Conservation (phyloP, 2,797 vertebrate genomes). For the Bradypodion ventrale region DNA sequence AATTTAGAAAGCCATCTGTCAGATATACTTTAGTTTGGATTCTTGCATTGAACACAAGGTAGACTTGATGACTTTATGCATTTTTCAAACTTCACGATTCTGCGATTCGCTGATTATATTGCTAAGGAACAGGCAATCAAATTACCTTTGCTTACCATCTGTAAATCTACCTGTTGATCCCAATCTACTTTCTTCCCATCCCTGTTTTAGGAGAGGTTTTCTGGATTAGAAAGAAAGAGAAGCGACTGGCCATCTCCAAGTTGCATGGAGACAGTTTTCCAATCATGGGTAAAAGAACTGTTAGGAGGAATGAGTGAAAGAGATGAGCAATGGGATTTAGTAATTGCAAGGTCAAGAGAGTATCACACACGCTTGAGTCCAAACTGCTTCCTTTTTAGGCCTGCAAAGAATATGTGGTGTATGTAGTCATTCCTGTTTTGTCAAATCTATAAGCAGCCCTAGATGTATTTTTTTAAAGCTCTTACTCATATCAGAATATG, state of each 20-base stretch:
- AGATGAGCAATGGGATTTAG: slow-evolving; percentile 24
- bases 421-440: slow-evolving; percentile 52
- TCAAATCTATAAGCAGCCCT: slow-evolving; percentile 56
- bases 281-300: background rate
- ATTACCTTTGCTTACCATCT: background rate
- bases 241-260: background rate
- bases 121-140: background rate
- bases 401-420: slow-evolving; percentile 52
- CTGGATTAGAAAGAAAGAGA: background rate
- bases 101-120: background rate
- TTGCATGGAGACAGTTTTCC: background rate
- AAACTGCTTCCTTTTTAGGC: slow-evolving; percentile 47
- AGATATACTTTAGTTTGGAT: too few relatives aligned
- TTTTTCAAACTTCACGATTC: too few relatives aligned
- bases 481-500: slow-evolving; percentile 66
- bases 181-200: background rate
- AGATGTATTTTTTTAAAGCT: slow-evolving; percentile 57
- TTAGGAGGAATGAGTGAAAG: background rate
- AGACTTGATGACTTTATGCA: too few relatives aligned
- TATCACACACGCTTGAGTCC: slow-evolving; percentile 35
- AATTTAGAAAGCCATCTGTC: too few relatives aligned
- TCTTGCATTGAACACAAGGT: too few relatives aligned
- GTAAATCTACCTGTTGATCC: background rate
- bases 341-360: slow-evolving; percentile 36
- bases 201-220: background rate